A percentile compares a stretch with the other conserved stretches of the same genome.
Evolutionary conservation across 2,797 vertebrate genomes (phyloP).

Genomic region (Spatula clypeata): DNA sequence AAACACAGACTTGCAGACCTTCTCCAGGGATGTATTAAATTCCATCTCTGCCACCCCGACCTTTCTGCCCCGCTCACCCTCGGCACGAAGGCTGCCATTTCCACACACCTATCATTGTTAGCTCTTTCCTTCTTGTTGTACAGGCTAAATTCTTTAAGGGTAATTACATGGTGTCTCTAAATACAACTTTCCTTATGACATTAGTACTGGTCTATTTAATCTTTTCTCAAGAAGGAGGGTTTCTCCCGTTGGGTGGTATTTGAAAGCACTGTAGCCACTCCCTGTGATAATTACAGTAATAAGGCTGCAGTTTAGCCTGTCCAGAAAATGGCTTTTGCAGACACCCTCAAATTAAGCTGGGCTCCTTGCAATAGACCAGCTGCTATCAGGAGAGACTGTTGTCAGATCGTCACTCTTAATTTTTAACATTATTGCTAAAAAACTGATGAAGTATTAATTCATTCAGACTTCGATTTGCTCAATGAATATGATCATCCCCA

Average conservation of each 20-base stretch:
- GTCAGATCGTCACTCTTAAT: not conserved
- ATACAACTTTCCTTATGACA: not conserved
- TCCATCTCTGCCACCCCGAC: not conserved
- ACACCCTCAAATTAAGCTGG: not conserved
- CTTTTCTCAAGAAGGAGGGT: not conserved
- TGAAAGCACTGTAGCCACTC: not conserved
- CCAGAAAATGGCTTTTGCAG: not conserved
- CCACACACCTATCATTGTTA: accelerated
- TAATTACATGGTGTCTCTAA: not conserved
- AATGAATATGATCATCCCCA: not conserved
- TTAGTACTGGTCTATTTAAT: not conserved
- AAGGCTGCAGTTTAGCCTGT: not conserved
- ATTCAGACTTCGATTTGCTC: conserved; percentile 25
- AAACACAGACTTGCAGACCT: not conserved
- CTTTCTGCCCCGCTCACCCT: not conserved
- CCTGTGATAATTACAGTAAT: not conserved
- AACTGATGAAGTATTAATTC: conserved; percentile 23
- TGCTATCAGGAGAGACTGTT: not conserved
- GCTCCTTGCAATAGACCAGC: not conserved
- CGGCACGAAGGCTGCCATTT: not conserved
- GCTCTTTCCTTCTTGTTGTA: not conserved
- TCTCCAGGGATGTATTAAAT: not conserved
- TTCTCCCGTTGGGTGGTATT: not conserved
- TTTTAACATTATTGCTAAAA: conserved; percentile 1
- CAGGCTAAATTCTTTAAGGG: not conserved